Base-by-base conservation (phyloP, 2,113 vertebrate genomes). In the Gorsachius goisagi region DNA sequence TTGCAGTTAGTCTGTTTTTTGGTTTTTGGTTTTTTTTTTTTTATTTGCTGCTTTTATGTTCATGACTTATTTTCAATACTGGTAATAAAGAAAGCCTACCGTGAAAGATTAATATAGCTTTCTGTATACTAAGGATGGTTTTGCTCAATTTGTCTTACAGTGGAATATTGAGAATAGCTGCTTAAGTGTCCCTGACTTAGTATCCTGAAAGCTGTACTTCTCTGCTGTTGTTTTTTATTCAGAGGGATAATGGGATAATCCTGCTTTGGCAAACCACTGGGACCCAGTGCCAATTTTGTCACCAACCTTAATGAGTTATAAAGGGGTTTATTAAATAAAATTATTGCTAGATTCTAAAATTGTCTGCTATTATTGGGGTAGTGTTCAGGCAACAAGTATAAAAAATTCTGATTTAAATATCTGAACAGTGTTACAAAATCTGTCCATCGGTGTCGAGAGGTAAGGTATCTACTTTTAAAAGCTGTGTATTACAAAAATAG, bases 401-500 rank as follows among this genome's bases (percentile, higher is more conserved):
- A 83, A 67, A 30, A 41, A 11, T 74, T n/a, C 22, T 28, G 28
- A 28, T 78, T 45, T 47, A 68, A 41, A 21, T 79, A 59, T 88
- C 60, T 60, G 53, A 72, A 28, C 22, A 67, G 17, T 17, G n/a
- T 56, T 77, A 33, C 12, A 22, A 72, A 1, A 11, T 45, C 37
- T 15, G 9, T 45, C 28, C 8, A 1, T 79, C 0, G 0, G 6
- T 47, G 79, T 28, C 67, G 17, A 49, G 72, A 68, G 37, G 11
- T 23, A 24, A 0, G 0, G 30, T n/a, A 35, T 24, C 39, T 83
- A 0, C 18, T 66, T 88, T 67, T 59, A 16, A 2, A 49, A 77
- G 55, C 7, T 75, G 5, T 26, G 1, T 55, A 8, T 44, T 41
- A 5, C 6, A 27, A 28, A 64, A 56, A 45, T 8, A 66, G 67